Conservation (phyloP, 1,140 invertebrate species). For the Brachionus angularis region DNA sequence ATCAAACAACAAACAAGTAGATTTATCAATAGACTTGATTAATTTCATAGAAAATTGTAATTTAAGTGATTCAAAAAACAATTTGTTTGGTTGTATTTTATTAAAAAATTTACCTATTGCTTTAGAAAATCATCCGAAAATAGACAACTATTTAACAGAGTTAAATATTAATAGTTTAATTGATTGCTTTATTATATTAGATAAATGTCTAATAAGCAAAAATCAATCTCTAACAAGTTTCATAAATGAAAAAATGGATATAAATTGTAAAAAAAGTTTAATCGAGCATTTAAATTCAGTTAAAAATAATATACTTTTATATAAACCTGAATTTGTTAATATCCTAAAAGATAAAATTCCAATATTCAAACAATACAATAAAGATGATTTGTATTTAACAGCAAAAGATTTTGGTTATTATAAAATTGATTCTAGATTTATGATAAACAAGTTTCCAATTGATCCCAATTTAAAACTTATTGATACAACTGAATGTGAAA, state of each 20-base stretch:
- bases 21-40: background rate
- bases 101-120: background rate
- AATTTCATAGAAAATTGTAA: background rate
- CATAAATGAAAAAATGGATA: background rate
- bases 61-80: background rate
- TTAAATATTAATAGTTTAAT: background rate
- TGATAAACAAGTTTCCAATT: background rate
- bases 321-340: background rate
- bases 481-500: background rate
- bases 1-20: background rate
- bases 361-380: background rate
- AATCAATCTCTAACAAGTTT: background rate
- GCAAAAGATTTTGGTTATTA: background rate
- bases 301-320: background rate
- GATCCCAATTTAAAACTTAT: constrained; percentile 19
- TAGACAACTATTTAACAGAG: background rate
- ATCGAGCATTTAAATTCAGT: background rate
- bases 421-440: background rate
- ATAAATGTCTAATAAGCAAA: background rate
- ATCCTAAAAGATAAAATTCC: background rate
- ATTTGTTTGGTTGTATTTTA: background rate
- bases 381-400: background rate
- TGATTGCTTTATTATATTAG: background rate
- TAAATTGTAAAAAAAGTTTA: background rate
- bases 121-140: background rate